Base-by-base conservation (phyloP, 1,140 invertebrate species). In the Apis florea region DNA sequence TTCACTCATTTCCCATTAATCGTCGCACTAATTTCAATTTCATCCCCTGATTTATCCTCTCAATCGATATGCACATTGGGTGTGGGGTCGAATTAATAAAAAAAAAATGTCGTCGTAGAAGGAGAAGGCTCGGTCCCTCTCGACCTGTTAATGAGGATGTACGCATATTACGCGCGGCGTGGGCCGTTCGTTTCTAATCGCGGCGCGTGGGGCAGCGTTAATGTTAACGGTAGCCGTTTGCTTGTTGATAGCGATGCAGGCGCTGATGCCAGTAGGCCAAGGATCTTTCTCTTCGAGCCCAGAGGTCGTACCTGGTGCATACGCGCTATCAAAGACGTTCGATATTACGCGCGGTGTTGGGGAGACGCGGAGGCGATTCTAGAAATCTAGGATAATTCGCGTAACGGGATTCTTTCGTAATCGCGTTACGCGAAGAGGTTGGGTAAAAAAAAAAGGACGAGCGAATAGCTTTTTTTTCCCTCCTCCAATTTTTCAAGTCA, bases 101-200 rank as follows among this genome's bases (percentile, higher is more conserved):
- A n/a, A n/a, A n/a, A n/a, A n/a, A 91, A 87, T 89, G 85, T 86
- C 83, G 31, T 40, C 0, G 31, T 89, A 81, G 21, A 85, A 75
- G 88, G 86, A 86, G 83, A 89, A 85, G 85, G 79, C 72, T 88
- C 83, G 87, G 82, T 87, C 83, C 83, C 84, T 81, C 74, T 67
- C 74, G 70, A 5, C 63, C 71, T 53, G 72, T 86, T 92, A 92
- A 92, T 92, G 91, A 92, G 91, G 91, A 92, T 91, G 91, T 92
- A 88, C 82, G 79, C 79, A 64, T 83, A 85, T 90, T 87, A 89
- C 73, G 82, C 73, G 31, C 31, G 74, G 86, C 88, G 87, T 88
- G 88, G 86, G 85, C 74, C 72, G 85, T n/a, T 82, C 79, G 80
- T 81, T 87, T 83, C 83, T 88, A 88, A 88, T 88, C 87, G 79